phyloP scores from a whole-genome alignment of 2,888 invertebrate species.

The Cosmopolites sordidus region DNA sequence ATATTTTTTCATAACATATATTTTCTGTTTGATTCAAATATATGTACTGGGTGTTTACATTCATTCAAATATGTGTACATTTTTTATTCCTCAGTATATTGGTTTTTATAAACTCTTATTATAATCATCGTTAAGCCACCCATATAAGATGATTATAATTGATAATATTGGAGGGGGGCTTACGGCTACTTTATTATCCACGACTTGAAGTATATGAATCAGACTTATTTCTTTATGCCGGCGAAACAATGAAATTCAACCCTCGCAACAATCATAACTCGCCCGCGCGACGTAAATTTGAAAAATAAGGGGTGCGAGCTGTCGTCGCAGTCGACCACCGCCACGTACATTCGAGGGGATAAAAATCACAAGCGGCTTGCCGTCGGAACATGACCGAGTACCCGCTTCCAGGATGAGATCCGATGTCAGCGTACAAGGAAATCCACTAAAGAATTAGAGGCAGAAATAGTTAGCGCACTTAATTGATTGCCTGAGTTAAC shows the following conservation, averaged over 20 bases:
- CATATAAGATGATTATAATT: too few relatives aligned
- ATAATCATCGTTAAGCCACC: too few relatives aligned
- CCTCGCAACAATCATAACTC: constrained; percentile 11
- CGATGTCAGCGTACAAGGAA: constrained; percentile 24
- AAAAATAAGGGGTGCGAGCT: constrained; percentile 18
- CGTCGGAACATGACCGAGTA: constrained; percentile 27
- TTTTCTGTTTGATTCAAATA: too few relatives aligned
- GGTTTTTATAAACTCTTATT: too few relatives aligned
- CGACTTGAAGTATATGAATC: too few relatives aligned
- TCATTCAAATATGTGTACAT: too few relatives aligned
- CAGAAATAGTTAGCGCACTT: constrained; percentile 13
- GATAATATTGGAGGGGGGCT: too few relatives aligned
- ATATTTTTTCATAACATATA: too few relatives aligned
- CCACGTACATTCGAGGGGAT: constrained; percentile 24
- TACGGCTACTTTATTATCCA: too few relatives aligned
- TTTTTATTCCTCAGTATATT: too few relatives aligned
- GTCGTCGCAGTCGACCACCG: constrained; percentile 1
- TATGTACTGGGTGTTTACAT: too few relatives aligned
- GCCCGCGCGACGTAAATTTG: constrained; percentile 15
- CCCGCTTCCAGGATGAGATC: constrained; percentile 24
- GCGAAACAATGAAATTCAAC: constrained; percentile 7
- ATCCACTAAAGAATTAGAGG: constrained; percentile 21
- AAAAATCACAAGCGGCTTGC: constrained; percentile 25
- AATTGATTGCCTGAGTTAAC: constrained; percentile 18
- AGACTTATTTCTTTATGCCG: background rate